phyloP scores from a whole-genome alignment of 2,888 invertebrate genomes.

The Gandaritis pyraliata region DNA sequence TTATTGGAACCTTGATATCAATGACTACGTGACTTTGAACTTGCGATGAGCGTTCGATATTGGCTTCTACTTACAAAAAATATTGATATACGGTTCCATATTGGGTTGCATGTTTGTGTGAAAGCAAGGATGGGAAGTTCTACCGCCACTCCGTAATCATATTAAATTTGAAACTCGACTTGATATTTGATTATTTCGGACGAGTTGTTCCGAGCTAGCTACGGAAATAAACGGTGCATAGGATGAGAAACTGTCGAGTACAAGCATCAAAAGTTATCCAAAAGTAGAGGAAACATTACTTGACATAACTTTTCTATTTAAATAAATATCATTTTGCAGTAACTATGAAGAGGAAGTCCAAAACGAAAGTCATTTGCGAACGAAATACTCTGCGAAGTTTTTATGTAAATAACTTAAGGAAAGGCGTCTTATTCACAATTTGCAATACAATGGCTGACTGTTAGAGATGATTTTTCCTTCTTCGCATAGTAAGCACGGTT shows the following conservation, averaged over 20 bases:
- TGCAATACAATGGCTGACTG: conserved; percentile 80
- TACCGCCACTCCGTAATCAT: too few species aligned
- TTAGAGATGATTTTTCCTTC: conserved; percentile 80
- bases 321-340: conserved; percentile 45
- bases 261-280: conserved; percentile 7
- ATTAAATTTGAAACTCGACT: too few species aligned
- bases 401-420: conserved; percentile 78
- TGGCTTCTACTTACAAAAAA: conserved; percentile 1
- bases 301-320: conserved; percentile 34
- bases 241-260: neutral
- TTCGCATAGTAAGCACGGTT: conserved; percentile 77
- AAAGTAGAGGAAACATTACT: conserved; percentile 33
- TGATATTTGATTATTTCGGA: too few species aligned
- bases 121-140: neutral
- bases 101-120: neutral
- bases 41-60: conserved; percentile 18
- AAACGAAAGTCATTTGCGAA: conserved; percentile 75
- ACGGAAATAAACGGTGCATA: too few species aligned
- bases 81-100: neutral
- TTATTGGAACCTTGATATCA: conserved; percentile 40
- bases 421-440: conserved; percentile 78
- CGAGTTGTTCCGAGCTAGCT: too few species aligned
- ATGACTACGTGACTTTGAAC: conserved; percentile 19
- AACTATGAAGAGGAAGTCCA: conserved; percentile 58
- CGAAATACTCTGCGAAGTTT: conserved; percentile 72